Conservation (phyloP, 2,113 vertebrate species). For the Pelusios castaneus region DNA sequence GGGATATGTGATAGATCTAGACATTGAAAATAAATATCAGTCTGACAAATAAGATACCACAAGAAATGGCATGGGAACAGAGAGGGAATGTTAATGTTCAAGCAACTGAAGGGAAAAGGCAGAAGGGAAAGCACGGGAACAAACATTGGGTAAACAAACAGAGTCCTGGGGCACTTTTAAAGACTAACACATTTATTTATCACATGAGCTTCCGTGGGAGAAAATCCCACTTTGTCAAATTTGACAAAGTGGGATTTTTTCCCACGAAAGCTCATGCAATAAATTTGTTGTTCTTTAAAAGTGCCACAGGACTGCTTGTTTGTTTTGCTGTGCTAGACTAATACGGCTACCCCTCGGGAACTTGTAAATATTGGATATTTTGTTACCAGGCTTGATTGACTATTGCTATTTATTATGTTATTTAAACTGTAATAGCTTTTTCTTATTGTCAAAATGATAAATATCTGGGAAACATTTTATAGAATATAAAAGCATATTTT, state of each 20-base stretch:
- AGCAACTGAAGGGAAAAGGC: constrained; percentile 37
- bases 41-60: constrained; percentile 69
- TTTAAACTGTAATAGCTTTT: constrained; percentile 64
- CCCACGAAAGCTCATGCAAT: too few species aligned
- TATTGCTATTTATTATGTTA: not conserved
- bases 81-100: constrained; percentile 63
- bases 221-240: too few species aligned
- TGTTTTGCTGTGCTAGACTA: too few species aligned
- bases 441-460: constrained; percentile 68
- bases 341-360: too few species aligned
- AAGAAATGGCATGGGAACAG: constrained; percentile 53
- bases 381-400: constrained; percentile 57
- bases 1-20: constrained; percentile 65
- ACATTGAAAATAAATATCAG: constrained; percentile 66
- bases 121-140: constrained; percentile 36
- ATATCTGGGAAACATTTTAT: too few species aligned
- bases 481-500: constrained; percentile 50
- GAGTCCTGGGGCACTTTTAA: too few species aligned
- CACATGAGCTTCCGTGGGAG: too few species aligned
- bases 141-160: constrained; percentile 24
- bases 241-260: too few species aligned
- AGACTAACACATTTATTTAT: too few species aligned
- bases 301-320: too few species aligned
- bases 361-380: not conserved
- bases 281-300: too few species aligned